Evolutionary conservation across 2,888 invertebrate genomes (phyloP).

Genomic region (Sarcophaga subvicina): DNA sequence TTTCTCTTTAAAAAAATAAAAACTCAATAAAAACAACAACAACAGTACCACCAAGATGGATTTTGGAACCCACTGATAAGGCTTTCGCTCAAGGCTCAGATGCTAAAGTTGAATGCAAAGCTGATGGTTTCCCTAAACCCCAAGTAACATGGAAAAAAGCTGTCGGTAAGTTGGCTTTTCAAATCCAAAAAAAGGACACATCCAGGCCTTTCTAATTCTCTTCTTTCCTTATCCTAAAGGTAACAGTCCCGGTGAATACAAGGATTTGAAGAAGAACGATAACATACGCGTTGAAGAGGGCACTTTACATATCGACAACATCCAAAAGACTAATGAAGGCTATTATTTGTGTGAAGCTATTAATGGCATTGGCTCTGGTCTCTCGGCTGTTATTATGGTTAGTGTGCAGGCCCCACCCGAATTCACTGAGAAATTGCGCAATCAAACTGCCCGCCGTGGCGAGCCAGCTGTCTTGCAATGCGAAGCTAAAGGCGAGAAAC

Average conservation of each 20-base stretch:
- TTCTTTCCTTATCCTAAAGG: slow-evolving; percentile 83
- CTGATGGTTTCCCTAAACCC: slow-evolving; percentile 97
- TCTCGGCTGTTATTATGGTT: slow-evolving; percentile 96
- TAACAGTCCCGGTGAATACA: slow-evolving; percentile 95
- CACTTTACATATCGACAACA: slow-evolving; percentile 93
- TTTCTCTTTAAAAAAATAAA: slow-evolving; percentile 53
- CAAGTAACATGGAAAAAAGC: slow-evolving; percentile 97
- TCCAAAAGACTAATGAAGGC: slow-evolving; percentile 96
- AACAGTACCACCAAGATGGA: slow-evolving; percentile 97
- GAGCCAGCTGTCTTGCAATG: slow-evolving; percentile 96
- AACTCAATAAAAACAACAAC: slow-evolving; percentile 60
- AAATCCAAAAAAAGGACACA: not conserved
- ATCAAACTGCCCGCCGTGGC: slow-evolving; percentile 94
- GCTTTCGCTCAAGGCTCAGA: slow-evolving; percentile 97
- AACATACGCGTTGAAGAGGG: slow-evolving; percentile 97
- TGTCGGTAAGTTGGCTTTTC: slow-evolving; percentile 86
- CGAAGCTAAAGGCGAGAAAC: slow-evolving; percentile 96
- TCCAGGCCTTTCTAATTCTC: slow-evolving; percentile 57
- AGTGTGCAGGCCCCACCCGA: slow-evolving; percentile 98
- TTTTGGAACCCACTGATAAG: slow-evolving; percentile 96
- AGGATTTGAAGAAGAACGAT: slow-evolving; percentile 94
- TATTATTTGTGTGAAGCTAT: slow-evolving; percentile 98
- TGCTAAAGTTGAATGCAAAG: slow-evolving; percentile 97
- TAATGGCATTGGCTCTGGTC: slow-evolving; percentile 96
- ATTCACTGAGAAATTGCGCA: slow-evolving; percentile 95